Evolutionary conservation across 2,113 vertebrate species (phyloP), one percentile per base, ranked within the genome.

Genomic region (Lophochroa leadbeateri): DNA sequence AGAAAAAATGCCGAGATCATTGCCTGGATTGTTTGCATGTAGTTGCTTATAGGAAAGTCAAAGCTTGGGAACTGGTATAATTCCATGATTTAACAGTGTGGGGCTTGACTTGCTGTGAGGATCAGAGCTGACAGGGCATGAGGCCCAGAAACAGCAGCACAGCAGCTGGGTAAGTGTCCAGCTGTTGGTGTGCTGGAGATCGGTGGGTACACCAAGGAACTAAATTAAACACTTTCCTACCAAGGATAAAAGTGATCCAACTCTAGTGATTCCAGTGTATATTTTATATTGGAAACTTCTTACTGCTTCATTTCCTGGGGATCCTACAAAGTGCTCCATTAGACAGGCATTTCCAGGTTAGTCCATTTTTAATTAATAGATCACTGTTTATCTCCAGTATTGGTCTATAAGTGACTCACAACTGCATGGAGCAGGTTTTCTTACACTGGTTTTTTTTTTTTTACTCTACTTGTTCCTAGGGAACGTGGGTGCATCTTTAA

Each of bases 1-100:
- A 58, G 1, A 44, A 44, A 46, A 7, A 37, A 4, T 86, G 65
- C 29, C 1, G 2, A 47, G 6, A 23, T 61, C 3, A 1, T 55
- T 88, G 21, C 47, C 49, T 46, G 31, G 39, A 15, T n/a, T 69
- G 17, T 52, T 93, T 77, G 20, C 55, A 17, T 86, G 20, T 0
- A 0, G 37, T 53, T 79, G 39, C 18, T 79, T 39, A 13, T 2
- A 53, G 55, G 75, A 78, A 64, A 86, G 12, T 52, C 58, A 74
- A 19, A 79, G 18, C 24, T 58, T 50, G 14, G 52, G 63, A 67
- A 29, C 16, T 37, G 25, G 23, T 67, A 19, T 50, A n/a, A 47
- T 46, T 57, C 21, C 8, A 4, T 60, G 24, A 33, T 44, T 65
- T 53, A 52, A 55, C 14, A 27, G 31, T 60, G 15, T 39, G 43